These are phyloP conservation scores for Caenorhabditis plicata DNA, from an alignment of 2,888 invertebrate species.

Conservation along the genomic window DNA sequence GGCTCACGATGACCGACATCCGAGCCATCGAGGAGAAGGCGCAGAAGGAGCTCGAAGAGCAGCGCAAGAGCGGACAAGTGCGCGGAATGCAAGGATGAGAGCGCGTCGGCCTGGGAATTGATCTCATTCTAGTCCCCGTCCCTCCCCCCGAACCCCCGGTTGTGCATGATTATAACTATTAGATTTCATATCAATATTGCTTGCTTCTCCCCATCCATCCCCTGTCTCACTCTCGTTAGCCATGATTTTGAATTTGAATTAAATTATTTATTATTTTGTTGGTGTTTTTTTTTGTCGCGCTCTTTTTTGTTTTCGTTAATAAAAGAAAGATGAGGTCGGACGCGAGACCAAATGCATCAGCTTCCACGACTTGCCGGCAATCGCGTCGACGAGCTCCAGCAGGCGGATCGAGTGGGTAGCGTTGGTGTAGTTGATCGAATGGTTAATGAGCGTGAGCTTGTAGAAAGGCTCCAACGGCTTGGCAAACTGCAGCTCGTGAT, in stretches of 20 bases:
- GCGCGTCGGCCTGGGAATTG: too few relatives aligned
- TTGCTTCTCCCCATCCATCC: conserved; percentile 5
- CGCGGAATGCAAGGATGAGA: not conserved
- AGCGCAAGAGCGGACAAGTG: conserved; percentile 49
- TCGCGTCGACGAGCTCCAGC: too few relatives aligned
- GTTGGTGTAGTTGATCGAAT: conserved; percentile 26
- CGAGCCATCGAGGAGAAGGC: conserved; percentile 92
- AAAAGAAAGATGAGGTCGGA: too few relatives aligned
- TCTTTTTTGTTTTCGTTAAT: too few relatives aligned
- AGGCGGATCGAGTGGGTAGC: too few relatives aligned
- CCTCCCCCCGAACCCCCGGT: not conserved
- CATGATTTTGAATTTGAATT: too few relatives aligned
- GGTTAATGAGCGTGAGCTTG: conserved; percentile 37
- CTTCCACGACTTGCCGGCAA: too few relatives aligned
- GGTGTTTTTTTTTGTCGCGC: too few relatives aligned
- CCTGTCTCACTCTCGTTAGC: conserved; percentile 14
- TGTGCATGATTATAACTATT: not conserved
- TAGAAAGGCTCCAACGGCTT: conserved; percentile 28
- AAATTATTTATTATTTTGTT: too few relatives aligned
- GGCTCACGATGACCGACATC: conserved; percentile 96
- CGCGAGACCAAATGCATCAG: too few relatives aligned
- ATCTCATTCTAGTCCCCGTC: not conserved
- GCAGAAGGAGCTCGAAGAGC: conserved; percentile 69
- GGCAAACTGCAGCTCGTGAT: conserved; percentile 22
- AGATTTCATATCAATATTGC: too few relatives aligned